Evolutionary conservation across 1,140 invertebrate species (phyloP), one percentile per base, ranked within the genome.

Genomic region (Tetragonula clypearis): DNA sequence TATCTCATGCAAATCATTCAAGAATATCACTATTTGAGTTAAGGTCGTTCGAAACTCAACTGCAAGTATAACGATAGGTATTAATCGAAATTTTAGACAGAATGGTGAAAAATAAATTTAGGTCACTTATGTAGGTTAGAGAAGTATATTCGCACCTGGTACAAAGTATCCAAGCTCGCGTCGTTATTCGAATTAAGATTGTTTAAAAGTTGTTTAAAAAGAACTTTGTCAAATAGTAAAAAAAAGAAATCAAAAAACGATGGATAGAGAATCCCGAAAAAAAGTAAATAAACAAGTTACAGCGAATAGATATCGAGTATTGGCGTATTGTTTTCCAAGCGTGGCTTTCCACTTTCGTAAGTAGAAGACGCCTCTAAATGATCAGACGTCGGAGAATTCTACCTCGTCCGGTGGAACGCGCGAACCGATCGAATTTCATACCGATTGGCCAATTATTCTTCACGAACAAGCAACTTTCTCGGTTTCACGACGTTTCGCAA

Each of bases 341-440:
- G 53, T 19, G 35, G 49, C 17, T 56, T 71, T 77, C 65, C 19
- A 30, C 66, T 55, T 35, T n/a, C 49, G 35, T 26, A 35, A 84
- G 82, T 84, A 79, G 82, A 84, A 55, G 41, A 65, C 58, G 23
- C 30, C n/a, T 17, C 68, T 72, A 55, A 72, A 26, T 62, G 82
- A 65, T 84, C 82, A 79, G 76, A 73, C 82, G 12, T 26, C 26
- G 53, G 15, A 68, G 5, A 30, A 53, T 26, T 30, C 30, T 30
- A 30, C 30, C 30, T 30, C 26, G 26, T 53, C 26, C 49, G 17
- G 23, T 30, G 2, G 21, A 68, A n/a, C 53, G 30, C n/a, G 6
- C 21, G 21, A 30, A 2, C 53, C 41, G 21, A 41, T 69, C 62
- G 62, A 55, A 56, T 69, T 68, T 69, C 65, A 8, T 9, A 35